Evolutionary conservation across 2,113 vertebrate genomes (phyloP).

Genomic region (Mustela lutreola): DNA sequence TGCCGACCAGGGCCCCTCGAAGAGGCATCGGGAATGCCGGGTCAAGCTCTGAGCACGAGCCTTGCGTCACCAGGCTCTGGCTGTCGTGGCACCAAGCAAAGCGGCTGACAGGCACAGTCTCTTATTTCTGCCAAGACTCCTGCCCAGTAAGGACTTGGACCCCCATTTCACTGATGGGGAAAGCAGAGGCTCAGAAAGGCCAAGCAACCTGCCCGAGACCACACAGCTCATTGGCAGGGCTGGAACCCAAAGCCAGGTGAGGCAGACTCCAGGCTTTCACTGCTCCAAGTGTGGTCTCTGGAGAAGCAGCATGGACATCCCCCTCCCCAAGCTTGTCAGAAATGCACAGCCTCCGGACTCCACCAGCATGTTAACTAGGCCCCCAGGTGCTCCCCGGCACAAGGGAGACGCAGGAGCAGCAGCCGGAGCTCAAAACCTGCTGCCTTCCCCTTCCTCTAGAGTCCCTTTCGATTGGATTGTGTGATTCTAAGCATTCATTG

Average conservation of each 20-base stretch:
- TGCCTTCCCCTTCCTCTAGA: rapidly evolving
- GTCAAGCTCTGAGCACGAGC: rapidly evolving
- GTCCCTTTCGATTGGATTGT: neutral
- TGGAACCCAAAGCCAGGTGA: neutral
- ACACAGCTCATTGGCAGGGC: neutral
- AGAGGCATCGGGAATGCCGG: neutral
- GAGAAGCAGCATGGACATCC: neutral
- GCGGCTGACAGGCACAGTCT: neutral
- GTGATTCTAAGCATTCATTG: rapidly evolving
- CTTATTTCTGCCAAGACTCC: neutral
- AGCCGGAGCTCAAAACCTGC: rapidly evolving
- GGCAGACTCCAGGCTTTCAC: neutral
- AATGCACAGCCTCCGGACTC: neutral
- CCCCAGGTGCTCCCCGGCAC: neutral
- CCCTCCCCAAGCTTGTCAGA: neutral
- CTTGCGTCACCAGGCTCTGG: rapidly evolving
- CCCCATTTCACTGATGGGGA: neutral
- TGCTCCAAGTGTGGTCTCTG: neutral
- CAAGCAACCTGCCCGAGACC: neutral
- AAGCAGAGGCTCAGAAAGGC: neutral
- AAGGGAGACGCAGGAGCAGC: rapidly evolving
- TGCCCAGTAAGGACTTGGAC: neutral
- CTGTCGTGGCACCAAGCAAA: neutral
- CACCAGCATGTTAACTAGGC: neutral
- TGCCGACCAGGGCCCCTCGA: rapidly evolving